Percentiles rank a stretch among this genome's conserved stretches.
phyloP scores from a whole-genome alignment of 1,140 invertebrate genomes.

The Drosophila sturtevanti region DNA sequence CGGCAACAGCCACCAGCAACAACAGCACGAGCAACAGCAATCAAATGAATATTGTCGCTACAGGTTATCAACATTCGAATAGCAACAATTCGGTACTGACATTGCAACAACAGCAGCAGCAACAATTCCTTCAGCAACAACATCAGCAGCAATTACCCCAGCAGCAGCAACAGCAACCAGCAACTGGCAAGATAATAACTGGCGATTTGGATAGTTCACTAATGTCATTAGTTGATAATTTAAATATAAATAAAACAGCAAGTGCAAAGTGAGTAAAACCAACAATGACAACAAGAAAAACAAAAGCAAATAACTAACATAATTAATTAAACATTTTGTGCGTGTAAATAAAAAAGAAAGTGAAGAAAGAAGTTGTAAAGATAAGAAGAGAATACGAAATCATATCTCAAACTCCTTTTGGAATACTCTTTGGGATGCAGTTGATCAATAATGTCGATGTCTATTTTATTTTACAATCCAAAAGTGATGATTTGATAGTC shows the following conservation, averaged over 20 bases:
- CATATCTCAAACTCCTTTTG: neutral
- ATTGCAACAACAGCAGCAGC: conserved; percentile 61
- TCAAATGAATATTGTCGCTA: conserved; percentile 80
- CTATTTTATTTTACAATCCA: no score
- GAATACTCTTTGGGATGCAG: neutral
- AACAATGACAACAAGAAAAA: conserved; percentile 21
- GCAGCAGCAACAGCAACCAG: conserved; percentile 80
- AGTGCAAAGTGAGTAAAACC: conserved; percentile 87
- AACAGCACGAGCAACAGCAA: conserved; percentile 55
- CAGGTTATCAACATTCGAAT: conserved; percentile 64
- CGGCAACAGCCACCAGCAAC: conserved; percentile 83
- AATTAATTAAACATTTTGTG: conserved; percentile 13
- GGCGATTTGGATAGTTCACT: conserved; percentile 96
- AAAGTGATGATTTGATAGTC: no score
- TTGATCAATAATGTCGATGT: neutral
- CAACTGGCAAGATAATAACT: conserved; percentile 90
- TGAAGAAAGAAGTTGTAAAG: neutral
- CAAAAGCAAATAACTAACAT: neutral
- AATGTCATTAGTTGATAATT: conserved; percentile 94
- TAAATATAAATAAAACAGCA: conserved; percentile 93
- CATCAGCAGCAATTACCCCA: conserved; percentile 81
- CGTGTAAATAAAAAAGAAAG: neutral
- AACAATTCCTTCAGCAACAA: conserved; percentile 72
- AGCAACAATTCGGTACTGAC: conserved; percentile 50
- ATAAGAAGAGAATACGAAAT: neutral